A percentile compares a stretch with the other conserved stretches of the same genome.
Conservation (phyloP, 64 coral and sea anemone genomes). For the Pachyseris speciosa region DNA sequence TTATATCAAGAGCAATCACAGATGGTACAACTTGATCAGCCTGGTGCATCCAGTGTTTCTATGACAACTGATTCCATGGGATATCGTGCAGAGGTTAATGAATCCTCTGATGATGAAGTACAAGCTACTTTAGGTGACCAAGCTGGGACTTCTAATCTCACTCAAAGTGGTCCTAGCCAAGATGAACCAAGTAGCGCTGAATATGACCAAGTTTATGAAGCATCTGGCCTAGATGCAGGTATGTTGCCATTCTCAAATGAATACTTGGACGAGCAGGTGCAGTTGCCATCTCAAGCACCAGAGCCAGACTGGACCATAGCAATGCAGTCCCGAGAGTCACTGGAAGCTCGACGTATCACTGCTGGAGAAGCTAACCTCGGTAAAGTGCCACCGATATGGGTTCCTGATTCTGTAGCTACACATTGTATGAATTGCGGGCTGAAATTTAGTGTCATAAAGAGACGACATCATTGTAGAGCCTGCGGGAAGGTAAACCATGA, state of each 20-base stretch:
- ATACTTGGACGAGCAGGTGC: neutral
- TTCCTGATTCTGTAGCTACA: slow-evolving; percentile 80
- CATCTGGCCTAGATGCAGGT: neutral
- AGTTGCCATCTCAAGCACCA: neutral
- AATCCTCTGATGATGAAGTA: neutral
- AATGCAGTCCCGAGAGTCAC: neutral
- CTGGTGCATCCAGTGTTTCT: neutral
- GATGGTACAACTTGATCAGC: neutral
- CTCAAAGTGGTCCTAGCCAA: neutral
- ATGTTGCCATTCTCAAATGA: neutral
- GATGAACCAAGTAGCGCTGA: neutral
- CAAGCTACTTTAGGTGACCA: neutral
- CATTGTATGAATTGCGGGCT: slow-evolving; percentile 91
- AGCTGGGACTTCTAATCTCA: neutral
- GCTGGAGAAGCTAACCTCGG: slow-evolving; percentile 88
- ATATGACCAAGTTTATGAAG: neutral
- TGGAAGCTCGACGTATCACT: slow-evolving; percentile 56
- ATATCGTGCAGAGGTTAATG: neutral
- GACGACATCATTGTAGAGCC: slow-evolving; percentile 94
- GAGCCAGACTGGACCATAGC: neutral
- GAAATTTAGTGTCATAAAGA: slow-evolving; percentile 86
- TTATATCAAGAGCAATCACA: neutral
- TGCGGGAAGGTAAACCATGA: slow-evolving; percentile 98
- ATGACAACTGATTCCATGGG: neutral
- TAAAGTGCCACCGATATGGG: slow-evolving; percentile 85